phyloP scores from a whole-genome alignment of 2,113 vertebrate species.

The Irena cyanogastra region DNA sequence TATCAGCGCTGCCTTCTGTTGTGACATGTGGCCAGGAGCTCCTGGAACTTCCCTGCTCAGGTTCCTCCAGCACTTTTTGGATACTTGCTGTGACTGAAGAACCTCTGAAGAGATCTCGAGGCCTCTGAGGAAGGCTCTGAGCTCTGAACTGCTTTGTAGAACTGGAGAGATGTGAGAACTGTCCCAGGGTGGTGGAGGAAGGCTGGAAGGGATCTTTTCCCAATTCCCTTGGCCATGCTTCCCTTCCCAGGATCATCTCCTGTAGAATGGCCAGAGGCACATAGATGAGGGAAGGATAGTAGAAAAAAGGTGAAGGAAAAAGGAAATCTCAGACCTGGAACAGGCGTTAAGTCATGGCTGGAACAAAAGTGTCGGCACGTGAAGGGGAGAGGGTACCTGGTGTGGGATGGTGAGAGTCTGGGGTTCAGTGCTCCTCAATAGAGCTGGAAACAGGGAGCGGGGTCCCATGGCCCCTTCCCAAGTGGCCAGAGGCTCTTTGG shows the following conservation, averaged over 20 bases:
- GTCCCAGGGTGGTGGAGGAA: neutral
- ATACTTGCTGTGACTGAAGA: neutral
- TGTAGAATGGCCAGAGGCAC: neutral
- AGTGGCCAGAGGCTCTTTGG: neutral
- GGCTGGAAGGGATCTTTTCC: neutral
- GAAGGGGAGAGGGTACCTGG: neutral
- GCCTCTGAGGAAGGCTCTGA: neutral
- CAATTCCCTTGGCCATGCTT: fast-evolving
- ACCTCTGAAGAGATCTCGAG: neutral
- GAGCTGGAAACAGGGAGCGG: neutral
- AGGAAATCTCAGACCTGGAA: neutral
- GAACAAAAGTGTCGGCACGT: neutral
- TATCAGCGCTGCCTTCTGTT: neutral
- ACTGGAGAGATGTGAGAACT: neutral
- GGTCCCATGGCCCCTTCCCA: neutral
- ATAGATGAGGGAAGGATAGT: fast-evolving
- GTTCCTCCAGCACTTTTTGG: neutral
- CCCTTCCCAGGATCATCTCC: neutral
- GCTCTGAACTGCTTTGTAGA: neutral
- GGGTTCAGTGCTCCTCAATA: neutral
- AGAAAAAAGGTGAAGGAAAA: neutral
- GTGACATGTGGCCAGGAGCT: fast-evolving
- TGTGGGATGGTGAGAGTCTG: neutral
- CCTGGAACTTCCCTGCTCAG: neutral
- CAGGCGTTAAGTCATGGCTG: neutral